Conservation (phyloP, 92 coral and sea anemone species). For the Anthopleura xanthogrammica region DNA sequence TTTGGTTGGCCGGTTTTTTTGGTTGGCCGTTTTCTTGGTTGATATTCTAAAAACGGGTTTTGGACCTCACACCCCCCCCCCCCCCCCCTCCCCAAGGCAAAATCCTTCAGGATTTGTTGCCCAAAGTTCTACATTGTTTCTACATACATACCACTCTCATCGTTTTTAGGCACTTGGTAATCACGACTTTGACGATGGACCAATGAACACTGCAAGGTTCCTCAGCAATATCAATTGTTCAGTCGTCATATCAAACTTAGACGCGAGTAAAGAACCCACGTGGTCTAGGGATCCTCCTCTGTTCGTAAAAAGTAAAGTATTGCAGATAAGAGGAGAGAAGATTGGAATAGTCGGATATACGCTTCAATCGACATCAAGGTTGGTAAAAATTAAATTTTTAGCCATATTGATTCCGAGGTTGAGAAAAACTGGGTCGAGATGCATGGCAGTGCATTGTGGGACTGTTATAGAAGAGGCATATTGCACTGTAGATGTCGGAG, state of each 20-base stretch:
- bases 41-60: too few relatives aligned
- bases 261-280: conserved; percentile 64
- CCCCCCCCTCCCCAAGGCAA: neutral
- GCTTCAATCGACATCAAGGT: conserved; percentile 55
- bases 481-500: too few relatives aligned
- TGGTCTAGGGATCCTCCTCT: conserved; percentile 71
- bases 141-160: neutral
- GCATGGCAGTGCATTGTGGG: too few relatives aligned
- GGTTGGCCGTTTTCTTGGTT: too few relatives aligned
- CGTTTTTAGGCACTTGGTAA: conserved; percentile 79
- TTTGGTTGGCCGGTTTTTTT: too few relatives aligned
- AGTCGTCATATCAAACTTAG: conserved; percentile 78
- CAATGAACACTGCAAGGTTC: conserved; percentile 64
- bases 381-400: neutral
- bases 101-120: too few relatives aligned
- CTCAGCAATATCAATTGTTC: conserved; percentile 57
- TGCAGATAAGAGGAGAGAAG: conserved; percentile 71
- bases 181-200: conserved; percentile 95
- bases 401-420: too few relatives aligned
- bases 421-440: too few relatives aligned
- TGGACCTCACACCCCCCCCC: neutral
- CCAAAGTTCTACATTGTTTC: too few relatives aligned
- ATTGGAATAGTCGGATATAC: conserved; percentile 85
- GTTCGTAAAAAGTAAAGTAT: conserved; percentile 42
- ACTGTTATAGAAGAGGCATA: too few relatives aligned